Evolutionary conservation across 2,888 invertebrate species (phyloP), one percentile per base, ranked within the genome.

Genomic region (Epirrhoe tristata): DNA sequence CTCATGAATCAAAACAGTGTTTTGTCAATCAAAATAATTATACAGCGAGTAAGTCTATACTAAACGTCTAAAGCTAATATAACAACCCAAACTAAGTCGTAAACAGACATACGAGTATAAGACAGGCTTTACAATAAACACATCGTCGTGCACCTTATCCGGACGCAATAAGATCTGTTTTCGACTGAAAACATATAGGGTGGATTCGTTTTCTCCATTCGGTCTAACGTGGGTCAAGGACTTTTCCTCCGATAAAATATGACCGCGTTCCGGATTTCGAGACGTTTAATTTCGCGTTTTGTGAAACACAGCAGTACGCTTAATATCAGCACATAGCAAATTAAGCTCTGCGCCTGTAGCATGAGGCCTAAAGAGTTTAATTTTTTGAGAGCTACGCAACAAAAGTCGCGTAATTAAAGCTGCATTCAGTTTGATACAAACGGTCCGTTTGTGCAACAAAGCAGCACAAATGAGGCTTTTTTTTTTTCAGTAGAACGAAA

Each of bases 191-290:
- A 16, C 34, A 31, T 46, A 52, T 56, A 58, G 54, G 32, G 50
- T 64, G 31, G 43, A 61, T 68, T 62, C 58, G 58, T 62, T 64
- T 68, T 61, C 61, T 58, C 68, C 51, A 61, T 65, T 68, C 53
- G 68, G 36, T 62, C 58, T 61, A 39, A 46, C 59, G 61, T 60
- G 51, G 68, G 68, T 68, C 68, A 68, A 68, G 68, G 68, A 68
- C 64, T 68, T 64, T 68, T 51, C 54, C 64, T 64, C 51, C 64
- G 60, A 68, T 68, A 64, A 68, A 68, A 68, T 64, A 68, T 68
- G 61, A 64, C 58, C 58, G 58, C 63, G 68, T 36, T 46, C 51
- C 34, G 65, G 67, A 56, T 58, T 68, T 61, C 46, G 57, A 62
- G 58, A 24, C 58, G 60, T 55, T 64, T 61, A 32, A 64, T 57